A percentile compares a stretch with the other conserved stretches of the same genome.
These are phyloP conservation scores for Harpalus rufipes DNA, from an alignment of 2,888 invertebrate species.

Conservation along the genomic window DNA sequence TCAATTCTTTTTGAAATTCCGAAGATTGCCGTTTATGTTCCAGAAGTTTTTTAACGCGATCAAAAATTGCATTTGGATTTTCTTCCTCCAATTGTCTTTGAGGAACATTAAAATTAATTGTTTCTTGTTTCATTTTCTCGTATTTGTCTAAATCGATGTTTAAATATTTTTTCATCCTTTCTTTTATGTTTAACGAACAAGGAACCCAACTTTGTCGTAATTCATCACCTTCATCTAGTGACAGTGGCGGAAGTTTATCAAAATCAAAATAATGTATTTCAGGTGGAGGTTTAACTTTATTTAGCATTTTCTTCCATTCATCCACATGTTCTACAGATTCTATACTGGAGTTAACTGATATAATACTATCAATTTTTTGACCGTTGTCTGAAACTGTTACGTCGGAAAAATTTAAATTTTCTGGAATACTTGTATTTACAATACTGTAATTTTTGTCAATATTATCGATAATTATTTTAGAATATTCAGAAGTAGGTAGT, in stretches of 20 bases:
- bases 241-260: background rate
- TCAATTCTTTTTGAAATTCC: background rate
- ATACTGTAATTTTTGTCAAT: conserved; percentile 36
- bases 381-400: background rate
- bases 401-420: background rate
- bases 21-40: background rate
- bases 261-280: conserved; percentile 7
- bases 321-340: background rate
- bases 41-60: background rate
- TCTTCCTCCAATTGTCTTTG: background rate
- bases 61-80: background rate
- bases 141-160: background rate
- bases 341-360: conserved; percentile 16
- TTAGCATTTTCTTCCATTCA: background rate
- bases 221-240: background rate
- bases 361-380: conserved; percentile 12
- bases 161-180: background rate
- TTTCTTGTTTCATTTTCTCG: background rate
- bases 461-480: conserved; percentile 32
- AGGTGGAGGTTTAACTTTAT: background rate
- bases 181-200: background rate
- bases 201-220: background rate
- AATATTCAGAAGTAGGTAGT: conserved; percentile 33
- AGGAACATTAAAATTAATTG: background rate
- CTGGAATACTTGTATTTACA: conserved; percentile 11